phyloP scores from a whole-genome alignment of 2,113 vertebrate genomes.

The Platysternon megacephalum region DNA sequence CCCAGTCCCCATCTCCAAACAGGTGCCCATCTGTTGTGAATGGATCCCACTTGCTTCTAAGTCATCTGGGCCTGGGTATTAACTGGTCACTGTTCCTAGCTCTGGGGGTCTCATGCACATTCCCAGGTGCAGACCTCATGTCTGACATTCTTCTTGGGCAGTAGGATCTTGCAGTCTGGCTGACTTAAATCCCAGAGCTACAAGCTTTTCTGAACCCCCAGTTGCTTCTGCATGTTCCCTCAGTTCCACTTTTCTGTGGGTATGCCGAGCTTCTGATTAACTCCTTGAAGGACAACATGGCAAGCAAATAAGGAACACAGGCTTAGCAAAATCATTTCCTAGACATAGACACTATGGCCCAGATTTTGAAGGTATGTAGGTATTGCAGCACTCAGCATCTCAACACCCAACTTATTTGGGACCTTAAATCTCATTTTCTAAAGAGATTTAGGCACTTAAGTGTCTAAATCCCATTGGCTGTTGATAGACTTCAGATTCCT shows the following conservation, averaged over 20 bases:
- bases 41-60: neutral
- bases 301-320: neutral
- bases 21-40: neutral
- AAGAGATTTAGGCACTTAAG: neutral
- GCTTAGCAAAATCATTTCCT: neutral
- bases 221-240: neutral
- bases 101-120: neutral
- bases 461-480: neutral
- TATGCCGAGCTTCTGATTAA: neutral
- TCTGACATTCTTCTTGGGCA: no score
- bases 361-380: no score
- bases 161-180: no score
- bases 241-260: neutral
- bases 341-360: neutral
- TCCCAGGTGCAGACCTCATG: neutral
- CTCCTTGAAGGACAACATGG: no score
- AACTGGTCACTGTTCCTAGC: neutral
- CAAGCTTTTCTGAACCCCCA: neutral
- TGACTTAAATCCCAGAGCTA: no score
- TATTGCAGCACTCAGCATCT: neutral
- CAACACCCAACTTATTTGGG: neutral
- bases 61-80: neutral
- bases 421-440: neutral
- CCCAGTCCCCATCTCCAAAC: neutral
- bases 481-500: neutral